Conservation (phyloP, 2,113 vertebrate genomes). For the Stegastes partitus region DNA sequence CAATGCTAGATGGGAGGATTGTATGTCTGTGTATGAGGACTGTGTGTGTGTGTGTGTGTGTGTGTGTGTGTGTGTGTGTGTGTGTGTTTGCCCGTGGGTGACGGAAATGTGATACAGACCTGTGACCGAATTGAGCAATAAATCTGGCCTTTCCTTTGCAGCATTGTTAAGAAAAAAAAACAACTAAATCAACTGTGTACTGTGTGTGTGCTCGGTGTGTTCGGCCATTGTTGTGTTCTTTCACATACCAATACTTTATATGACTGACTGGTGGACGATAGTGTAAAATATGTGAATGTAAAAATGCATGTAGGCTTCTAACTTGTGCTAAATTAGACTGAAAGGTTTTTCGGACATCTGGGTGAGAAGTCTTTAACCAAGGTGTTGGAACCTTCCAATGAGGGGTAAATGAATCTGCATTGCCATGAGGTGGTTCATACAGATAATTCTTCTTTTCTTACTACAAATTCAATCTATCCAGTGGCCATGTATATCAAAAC, state of each 20-base stretch:
- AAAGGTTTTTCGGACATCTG: not conserved
- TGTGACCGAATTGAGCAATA: constrained; percentile 38
- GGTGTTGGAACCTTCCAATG: too few relatives aligned
- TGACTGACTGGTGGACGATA: not conserved
- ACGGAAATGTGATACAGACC: constrained; percentile 43
- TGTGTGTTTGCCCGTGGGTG: constrained; percentile 30
- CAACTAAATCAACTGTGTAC: constrained; percentile 2
- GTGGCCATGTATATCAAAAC: too few relatives aligned
- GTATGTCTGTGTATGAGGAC: constrained; percentile 19
- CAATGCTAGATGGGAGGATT: constrained; percentile 45
- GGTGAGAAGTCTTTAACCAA: too few relatives aligned
- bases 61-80: constrained; percentile 30
- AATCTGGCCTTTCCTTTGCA: constrained; percentile 6
- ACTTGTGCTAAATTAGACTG: not conserved
- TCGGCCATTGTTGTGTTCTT: constrained; percentile 24
- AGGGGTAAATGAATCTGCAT: too few relatives aligned
- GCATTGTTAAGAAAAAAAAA: constrained; percentile 17
- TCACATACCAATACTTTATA: not conserved
- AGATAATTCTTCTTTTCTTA: too few relatives aligned
- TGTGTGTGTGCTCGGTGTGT: not conserved
- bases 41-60: constrained; percentile 24
- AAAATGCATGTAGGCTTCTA: too few relatives aligned
- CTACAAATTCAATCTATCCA: too few relatives aligned
- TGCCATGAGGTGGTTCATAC: too few relatives aligned
- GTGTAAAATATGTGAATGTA: too few relatives aligned